Evolutionary conservation across 2,113 vertebrate species (phyloP), one percentile per base, ranked within the genome.

Genomic region (Mesembrinibis cayennensis): DNA sequence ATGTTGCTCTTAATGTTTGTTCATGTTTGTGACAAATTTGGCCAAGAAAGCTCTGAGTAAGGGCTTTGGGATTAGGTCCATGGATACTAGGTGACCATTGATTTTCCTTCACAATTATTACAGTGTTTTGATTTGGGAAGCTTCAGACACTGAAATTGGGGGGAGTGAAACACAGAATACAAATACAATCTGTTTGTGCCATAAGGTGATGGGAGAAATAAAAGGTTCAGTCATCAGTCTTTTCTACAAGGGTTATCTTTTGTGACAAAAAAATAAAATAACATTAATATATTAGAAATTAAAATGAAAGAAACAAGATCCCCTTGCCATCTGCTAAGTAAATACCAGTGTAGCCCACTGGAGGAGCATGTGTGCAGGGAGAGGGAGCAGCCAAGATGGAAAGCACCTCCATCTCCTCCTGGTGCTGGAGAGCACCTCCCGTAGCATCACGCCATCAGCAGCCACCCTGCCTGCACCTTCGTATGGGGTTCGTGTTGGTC

Each of bases 401-500:
- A 19, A 53, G 55, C 34, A 9, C 7, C 63, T 55, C 49, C 18
- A 9, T 29, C n/a, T 62, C 58, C 36, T 50, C 44, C 30, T 4
- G 2, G 50, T 5, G 18, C 67, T 29, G 18, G 47, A 34, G 17
- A 50, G 9, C 45, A 16, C 10, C 36, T 13, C 77, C 61, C 6
- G 11, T 18, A 23, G 47, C 36, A 15, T 16, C 32, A 1, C 16
- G 9, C 44, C 9, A 0, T 4, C 22, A 3, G 25, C 55, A 18
- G 50, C 59, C 36, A 1, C 32, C 55, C 25, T 12, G 42, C 30
- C 30, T 7, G 49, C n/a, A 5, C 47, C 69, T 21, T 6, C 18
- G 3, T 1, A 0, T 1, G 50, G 40, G 21, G 32, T 6, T 38
- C 9, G 2, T 5, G 16, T 13, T 4, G 6, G 40, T 18, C 45